A percentile compares a stretch with the other conserved stretches of the same genome.
phyloP scores from a whole-genome alignment of 2,797 vertebrate genomes.

The Poliocrania exsul region DNA sequence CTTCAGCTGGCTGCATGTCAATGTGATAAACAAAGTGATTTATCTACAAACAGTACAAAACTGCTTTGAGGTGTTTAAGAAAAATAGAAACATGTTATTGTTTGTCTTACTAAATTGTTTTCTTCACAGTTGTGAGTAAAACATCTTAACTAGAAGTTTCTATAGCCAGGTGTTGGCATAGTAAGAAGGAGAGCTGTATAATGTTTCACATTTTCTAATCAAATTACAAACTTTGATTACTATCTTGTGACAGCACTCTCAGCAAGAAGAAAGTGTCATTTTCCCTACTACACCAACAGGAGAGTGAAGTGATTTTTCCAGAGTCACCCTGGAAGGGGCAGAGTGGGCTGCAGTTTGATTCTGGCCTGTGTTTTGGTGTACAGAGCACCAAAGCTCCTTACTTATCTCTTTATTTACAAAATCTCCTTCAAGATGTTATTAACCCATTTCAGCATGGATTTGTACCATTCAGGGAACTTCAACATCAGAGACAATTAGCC shows the following conservation, averaged over 20 bases:
- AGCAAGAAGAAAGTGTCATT: not conserved
- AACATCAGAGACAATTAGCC: not conserved
- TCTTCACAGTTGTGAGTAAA: not conserved
- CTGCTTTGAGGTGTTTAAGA: not conserved
- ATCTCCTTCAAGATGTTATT: not conserved
- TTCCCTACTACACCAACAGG: not conserved
- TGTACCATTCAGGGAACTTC: not conserved
- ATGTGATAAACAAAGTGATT: not conserved
- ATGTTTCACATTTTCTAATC: not conserved
- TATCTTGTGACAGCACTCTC: not conserved
- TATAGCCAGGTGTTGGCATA: not conserved
- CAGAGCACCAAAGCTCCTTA: not conserved
- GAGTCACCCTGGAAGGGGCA: not conserved
- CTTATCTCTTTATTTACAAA: not conserved
- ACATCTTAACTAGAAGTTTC: not conserved
- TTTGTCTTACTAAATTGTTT: not conserved
- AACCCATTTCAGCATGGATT: not conserved
- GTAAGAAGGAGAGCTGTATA: not conserved
- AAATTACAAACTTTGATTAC: not conserved
- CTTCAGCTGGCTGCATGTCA: not conserved
- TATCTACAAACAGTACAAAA: not conserved
- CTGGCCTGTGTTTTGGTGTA: accelerated
- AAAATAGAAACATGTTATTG: not conserved
- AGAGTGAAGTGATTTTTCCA: not conserved
- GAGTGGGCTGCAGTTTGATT: not conserved